Evolutionary conservation across 2,888 invertebrate species (phyloP).

Genomic region (Helicoverpa assulta): DNA sequence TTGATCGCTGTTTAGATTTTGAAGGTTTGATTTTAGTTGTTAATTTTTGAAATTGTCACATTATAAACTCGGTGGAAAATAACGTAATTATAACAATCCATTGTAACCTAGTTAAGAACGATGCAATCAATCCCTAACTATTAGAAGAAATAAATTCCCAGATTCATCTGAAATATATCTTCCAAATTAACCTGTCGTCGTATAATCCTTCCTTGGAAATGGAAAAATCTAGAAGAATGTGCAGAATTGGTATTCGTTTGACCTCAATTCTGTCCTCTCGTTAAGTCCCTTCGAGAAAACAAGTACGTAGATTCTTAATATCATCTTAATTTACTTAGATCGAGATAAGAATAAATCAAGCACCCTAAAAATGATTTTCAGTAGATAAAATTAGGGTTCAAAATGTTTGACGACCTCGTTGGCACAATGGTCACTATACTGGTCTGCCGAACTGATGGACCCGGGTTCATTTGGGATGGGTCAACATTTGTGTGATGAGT

Average conservation of each 20-base stretch:
- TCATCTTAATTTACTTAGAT: background rate
- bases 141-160: conserved; percentile 20
- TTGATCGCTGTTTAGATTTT: too few relatives aligned
- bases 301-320: background rate
- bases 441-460: too few relatives aligned
- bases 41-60: too few relatives aligned
- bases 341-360: background rate
- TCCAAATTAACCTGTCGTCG: conserved; percentile 27
- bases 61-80: too few relatives aligned
- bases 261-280: conserved; percentile 29
- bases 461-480: too few relatives aligned
- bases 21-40: too few relatives aligned
- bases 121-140: conserved; percentile 4
- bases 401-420: background rate
- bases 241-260: conserved; percentile 34
- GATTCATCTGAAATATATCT: conserved; percentile 23
- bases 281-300: conserved; percentile 6
- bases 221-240: conserved; percentile 43
- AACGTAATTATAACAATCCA: too few relatives aligned
- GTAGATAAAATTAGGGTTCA: background rate
- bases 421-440: too few relatives aligned
- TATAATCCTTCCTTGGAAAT: conserved; percentile 29
- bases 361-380: background rate
- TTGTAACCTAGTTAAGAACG: background rate
- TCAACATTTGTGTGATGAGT: too few relatives aligned